Conservation (phyloP, 1,140 invertebrate species). For the Oscheius sp. region DNA sequence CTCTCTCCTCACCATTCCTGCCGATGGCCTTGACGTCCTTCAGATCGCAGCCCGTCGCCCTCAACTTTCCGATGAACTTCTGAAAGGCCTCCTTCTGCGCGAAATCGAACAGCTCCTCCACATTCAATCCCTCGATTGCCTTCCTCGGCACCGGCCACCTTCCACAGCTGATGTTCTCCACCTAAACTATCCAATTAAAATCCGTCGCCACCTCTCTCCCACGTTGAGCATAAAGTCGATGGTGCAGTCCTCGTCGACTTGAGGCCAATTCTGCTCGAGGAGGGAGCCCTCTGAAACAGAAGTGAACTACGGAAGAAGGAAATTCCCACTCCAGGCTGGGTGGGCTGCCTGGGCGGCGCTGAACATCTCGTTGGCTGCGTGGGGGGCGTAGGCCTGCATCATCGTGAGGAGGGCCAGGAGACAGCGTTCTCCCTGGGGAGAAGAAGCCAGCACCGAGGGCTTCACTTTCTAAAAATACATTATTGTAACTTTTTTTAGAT, state of each 20-base stretch:
- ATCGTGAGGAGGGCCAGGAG: constrained; percentile 53
- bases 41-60: constrained; percentile 4
- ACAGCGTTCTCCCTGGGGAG: constrained; percentile 51
- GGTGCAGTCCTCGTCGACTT: constrained; percentile 43
- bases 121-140: constrained; percentile 21
- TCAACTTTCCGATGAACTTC: constrained; percentile 28
- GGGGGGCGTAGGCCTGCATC: constrained; percentile 58
- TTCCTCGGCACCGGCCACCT: constrained; percentile 9
- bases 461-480: constrained; percentile 49
- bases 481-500: constrained; percentile 7
- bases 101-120: constrained; percentile 14
- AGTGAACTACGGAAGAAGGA: constrained; percentile 6
- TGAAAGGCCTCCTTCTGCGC: constrained; percentile 29
- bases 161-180: constrained; percentile 37
- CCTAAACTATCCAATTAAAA: background rate
- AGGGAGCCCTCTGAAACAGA: constrained; percentile 10
- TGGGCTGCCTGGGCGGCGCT: constrained; percentile 20
- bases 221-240: constrained; percentile 50
- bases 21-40: background rate
- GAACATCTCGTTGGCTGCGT: constrained; percentile 51
- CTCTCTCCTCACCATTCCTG: constrained; percentile 13
- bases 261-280: constrained; percentile 46
- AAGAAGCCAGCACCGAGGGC: constrained; percentile 32
- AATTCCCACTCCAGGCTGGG: constrained; percentile 12
- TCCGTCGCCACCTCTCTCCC: too few relatives aligned